Evolutionary conservation across 23 tunicate species (phyloP), one percentile per base, ranked within the genome.

Genomic region (Ascidia mentula): DNA sequence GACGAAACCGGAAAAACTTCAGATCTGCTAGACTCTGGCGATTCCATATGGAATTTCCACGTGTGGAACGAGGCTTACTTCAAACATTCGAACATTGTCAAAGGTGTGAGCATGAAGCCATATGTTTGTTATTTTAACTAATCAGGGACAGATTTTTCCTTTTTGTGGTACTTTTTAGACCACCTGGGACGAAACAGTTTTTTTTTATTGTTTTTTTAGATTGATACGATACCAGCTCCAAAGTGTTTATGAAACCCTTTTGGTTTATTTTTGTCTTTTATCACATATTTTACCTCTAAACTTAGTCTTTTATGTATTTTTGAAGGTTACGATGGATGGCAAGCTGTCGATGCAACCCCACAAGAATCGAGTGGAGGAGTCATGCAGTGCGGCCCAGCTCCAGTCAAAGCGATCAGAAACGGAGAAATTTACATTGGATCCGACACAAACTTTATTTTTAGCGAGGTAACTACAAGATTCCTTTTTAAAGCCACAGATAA

Each of bases 331-430:
- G 99, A 88, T 53, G 99, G 99, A 12, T 96, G 99, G 99, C 97
- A 93, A 80, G 95, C 89, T 7, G 94, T 96, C 3, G 99, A 96
- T 69, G 94, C 99, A 8, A 96, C 99, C 22, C 99, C 99, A 3
- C 99, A 96, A 59, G 99, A 95, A 78, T 79, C 53, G 69, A 85
- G 91, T 45, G 65, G 82, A 32, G 92, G 87, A 45, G 69, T 96
- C 18, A 82, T 77, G 80, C 99, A 96, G 77, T 96, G 99, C 83
- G 99, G 99, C 7, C 99, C 99, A 6, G 99, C 99, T 0, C 99
- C 99, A 4, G 79, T 95, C 9, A 95, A 79, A 5, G 99, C 99
- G 0, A 82, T 95, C 74, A 95, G 89, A 69, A 88, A 89, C 36
- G 99, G 99, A 15, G 88, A 95, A 72, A 80, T 89, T 53, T 79